Conservation (phyloP, 2,888 invertebrate genomes). For the Ariolimax columbianus region DNA sequence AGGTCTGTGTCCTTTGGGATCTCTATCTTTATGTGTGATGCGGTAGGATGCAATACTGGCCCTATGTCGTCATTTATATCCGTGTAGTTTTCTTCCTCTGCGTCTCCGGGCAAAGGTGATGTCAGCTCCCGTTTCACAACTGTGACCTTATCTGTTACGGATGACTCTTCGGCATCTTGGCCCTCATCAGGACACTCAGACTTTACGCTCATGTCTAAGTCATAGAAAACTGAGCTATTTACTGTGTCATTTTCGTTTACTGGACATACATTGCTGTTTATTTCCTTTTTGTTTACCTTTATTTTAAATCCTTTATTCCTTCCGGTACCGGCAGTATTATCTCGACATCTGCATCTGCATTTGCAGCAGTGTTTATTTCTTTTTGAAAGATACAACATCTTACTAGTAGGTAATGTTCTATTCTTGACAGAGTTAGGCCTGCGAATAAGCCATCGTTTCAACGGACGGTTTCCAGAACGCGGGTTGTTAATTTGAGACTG, state of each 20-base stretch:
- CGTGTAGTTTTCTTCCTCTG: neutral
- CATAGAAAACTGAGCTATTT: neutral
- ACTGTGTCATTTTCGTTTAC: neutral
- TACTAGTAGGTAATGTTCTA: neutral
- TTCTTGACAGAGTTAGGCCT: neutral
- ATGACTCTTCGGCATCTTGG: neutral
- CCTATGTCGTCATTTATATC: neutral
- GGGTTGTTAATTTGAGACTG: neutral
- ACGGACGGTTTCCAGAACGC: neutral
- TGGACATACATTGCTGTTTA: neutral
- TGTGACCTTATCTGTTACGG: neutral
- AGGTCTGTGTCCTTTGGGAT: constrained; percentile 37
- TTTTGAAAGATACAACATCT: neutral
- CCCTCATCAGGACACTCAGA: neutral
- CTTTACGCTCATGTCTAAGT: neutral
- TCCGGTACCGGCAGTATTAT: neutral
- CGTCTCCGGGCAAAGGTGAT: neutral
- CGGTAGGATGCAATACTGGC: too few relatives aligned
- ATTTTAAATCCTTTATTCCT: neutral
- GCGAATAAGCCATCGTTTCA: constrained; percentile 4
- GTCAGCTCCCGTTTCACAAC: neutral
- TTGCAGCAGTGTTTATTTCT: neutral
- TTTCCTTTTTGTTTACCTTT: neutral
- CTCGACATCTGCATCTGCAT: constrained; percentile 23
- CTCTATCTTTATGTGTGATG: neutral